Evolutionary conservation across 2,888 invertebrate species (phyloP), one percentile per base, ranked within the genome.

Genomic region (Watsonalla cultraria): DNA sequence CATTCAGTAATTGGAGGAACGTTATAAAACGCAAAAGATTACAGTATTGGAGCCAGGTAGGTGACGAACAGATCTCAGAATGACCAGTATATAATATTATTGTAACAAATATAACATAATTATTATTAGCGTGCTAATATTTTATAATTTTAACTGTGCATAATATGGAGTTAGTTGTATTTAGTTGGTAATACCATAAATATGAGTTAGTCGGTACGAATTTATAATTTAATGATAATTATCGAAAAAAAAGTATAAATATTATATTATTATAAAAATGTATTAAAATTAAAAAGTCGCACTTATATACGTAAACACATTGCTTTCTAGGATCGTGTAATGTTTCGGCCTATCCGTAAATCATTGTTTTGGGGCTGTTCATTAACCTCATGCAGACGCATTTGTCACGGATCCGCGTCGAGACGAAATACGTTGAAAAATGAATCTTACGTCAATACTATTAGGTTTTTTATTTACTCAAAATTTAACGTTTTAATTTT

Each of bases 31-130:
- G 70, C 66, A 60, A 69, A 58, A 64, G 66, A 62, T n/a, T 60
- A 74, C 82, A 83, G 81, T 82, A 83, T 83, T 82, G 80, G 75
- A 80, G 83, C 77, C 82, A 78, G 82, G 72, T 72, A 76, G 81
- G 79, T 80, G 76, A 77, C 77, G 78, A 71, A 76, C 82, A 85
- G 89, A 90, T 90, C 89, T 90, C 89, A 88, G 81, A 84, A 82
- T 70, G 89, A 90, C 89, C 89, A 88, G 89, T 90, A 87, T 88
- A 83, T 71, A 73, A 72, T 74, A 74, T 72, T 72, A 68, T 67
- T 61, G 56, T 62, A 56, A 72, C 66, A 69, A 60, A 56, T 58
- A 59, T 60, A 58, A 48, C 61, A 63, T 60, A 58, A 63, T 64
- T 63, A 60, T 61, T 58, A 59, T 67, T 76, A 80, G 76, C 68